phyloP scores from a whole-genome alignment of 64 coral and sea anemone species.

The Actinia tenebrosa region DNA sequence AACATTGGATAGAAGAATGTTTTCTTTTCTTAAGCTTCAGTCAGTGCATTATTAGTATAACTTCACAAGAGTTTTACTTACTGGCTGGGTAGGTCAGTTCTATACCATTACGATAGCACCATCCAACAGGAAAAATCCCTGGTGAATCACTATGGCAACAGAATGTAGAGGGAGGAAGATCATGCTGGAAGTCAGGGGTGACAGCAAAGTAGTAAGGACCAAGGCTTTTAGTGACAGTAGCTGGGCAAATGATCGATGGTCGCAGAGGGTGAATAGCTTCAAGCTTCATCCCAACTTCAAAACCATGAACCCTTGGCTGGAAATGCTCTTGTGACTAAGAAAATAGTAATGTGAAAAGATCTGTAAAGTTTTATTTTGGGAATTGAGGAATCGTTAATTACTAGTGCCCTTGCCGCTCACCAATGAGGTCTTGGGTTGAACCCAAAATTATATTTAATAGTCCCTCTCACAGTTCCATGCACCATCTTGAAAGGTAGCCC shows the following conservation, averaged over 20 bases:
- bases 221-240: slow-evolving; percentile 91
- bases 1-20: too few species aligned
- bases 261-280: slow-evolving; percentile 77
- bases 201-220: slow-evolving; percentile 95
- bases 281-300: slow-evolving; percentile 98
- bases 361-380: too few species aligned
- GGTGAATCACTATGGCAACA: slow-evolving; percentile 98
- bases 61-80: slow-evolving; percentile 5
- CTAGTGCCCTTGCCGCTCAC: too few species aligned
- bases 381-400: too few species aligned
- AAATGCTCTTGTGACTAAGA: slow-evolving; percentile 86
- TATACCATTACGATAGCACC: slow-evolving; percentile 79
- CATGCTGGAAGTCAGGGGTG: slow-evolving; percentile 75
- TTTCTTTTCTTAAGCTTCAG: too few species aligned
- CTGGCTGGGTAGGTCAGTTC: slow-evolving; percentile 81
- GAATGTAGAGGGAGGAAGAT: slow-evolving; percentile 75
- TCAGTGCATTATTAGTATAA: too few species aligned
- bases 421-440: too few species aligned
- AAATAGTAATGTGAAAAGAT: not conserved
- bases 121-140: slow-evolving; percentile 87
- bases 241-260: slow-evolving; percentile 77
- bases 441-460: too few species aligned
- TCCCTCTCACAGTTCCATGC: too few species aligned
- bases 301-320: slow-evolving; percentile 91
- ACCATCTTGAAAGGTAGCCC: too few species aligned